Base-by-base conservation (phyloP, 35 echinoderm and acorn worm genomes). In the Stichopus chloronotus region DNA sequence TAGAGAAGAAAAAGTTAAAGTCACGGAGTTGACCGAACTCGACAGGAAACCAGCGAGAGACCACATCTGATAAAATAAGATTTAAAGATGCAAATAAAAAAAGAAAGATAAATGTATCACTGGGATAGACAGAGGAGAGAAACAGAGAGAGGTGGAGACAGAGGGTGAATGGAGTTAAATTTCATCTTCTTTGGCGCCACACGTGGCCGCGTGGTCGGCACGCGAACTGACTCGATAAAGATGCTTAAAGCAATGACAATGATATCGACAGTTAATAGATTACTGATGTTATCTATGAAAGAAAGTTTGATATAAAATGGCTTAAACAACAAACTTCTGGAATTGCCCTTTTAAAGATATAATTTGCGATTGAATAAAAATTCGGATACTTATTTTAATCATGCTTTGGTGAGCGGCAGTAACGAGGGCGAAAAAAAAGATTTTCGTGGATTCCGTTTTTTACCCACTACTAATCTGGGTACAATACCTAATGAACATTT, bases 181-280 rank as follows among this genome's bases (percentile, higher is more conserved):
- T 85, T 85, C 82, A 85, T 58, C 54, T 58, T 14, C 17, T 58
- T 58, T 85, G 82, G 82, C 82, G 82, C 82, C 82, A 85, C 82
- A 85, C 82, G 82, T 25, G 82, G 82, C 82, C 82, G 58, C 82
- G 82, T 85, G 82, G 56, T 59, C 14, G 82, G 82, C 82, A 85
- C 82, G 82, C 82, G 82, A 85, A 84, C 82, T 56, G 13, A 85
- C 52, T 78, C 76, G 55, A 55, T 53, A 85, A n/a, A 85, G 2
- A 9, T 7, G 17, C 55, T 85, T 85, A 85, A 85, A 85, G 82
- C 20, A 53, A 85, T 85, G 17, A 8, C n/a, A n/a, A n/a, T n/a
- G n/a, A n/a, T n/a, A n/a, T n/a, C 30, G 30, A 43, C 30, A 30
- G 76, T 78, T 71, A 71, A 71, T 1, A 43, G 30, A 43, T 43